Percentiles rank a stretch among this genome's conserved stretches.
Conservation (phyloP, 2,888 invertebrate species). For the Epirrita christyi region DNA sequence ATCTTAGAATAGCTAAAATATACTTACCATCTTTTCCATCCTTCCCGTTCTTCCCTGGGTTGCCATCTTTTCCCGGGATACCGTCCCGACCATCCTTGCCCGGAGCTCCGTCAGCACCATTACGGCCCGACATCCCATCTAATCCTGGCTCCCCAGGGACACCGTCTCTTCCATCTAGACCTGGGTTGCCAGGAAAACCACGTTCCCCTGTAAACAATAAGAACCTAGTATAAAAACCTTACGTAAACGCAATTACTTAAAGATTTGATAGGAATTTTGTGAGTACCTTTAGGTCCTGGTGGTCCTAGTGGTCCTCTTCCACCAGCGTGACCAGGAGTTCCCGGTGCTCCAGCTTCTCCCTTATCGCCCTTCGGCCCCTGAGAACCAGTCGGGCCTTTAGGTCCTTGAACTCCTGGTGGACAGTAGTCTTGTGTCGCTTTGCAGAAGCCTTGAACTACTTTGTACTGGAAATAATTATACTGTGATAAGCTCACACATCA, state of each 20-base stretch:
- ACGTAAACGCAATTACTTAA: background rate
- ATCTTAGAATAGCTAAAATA: background rate
- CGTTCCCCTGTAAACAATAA: constrained; percentile 82
- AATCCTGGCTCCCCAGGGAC: constrained; percentile 96
- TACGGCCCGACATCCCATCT: constrained; percentile 93
- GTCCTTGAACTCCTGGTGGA: constrained; percentile 87
- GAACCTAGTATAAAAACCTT: background rate
- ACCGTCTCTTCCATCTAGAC: constrained; percentile 94
- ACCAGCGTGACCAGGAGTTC: constrained; percentile 89
- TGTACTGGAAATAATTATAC: constrained; percentile 82
- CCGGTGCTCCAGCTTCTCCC: constrained; percentile 88
- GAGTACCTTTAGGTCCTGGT: constrained; percentile 84
- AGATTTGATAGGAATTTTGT: background rate
- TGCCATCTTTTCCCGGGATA: constrained; percentile 87
- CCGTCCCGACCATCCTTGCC: constrained; percentile 91
- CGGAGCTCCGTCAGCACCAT: constrained; percentile 92
- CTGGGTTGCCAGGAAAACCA: constrained; percentile 88
- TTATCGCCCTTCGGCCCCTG: constrained; percentile 87
- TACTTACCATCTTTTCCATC: constrained; percentile 75
- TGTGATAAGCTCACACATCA: background rate
- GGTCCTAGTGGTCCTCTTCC: constrained; percentile 87
- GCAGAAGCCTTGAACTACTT: constrained; percentile 93
- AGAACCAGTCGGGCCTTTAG: constrained; percentile 84
- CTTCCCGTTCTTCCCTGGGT: constrained; percentile 87
- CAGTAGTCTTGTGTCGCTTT: constrained; percentile 93